Conservation (phyloP, 2,113 vertebrate species). For the Sialia sialis region DNA sequence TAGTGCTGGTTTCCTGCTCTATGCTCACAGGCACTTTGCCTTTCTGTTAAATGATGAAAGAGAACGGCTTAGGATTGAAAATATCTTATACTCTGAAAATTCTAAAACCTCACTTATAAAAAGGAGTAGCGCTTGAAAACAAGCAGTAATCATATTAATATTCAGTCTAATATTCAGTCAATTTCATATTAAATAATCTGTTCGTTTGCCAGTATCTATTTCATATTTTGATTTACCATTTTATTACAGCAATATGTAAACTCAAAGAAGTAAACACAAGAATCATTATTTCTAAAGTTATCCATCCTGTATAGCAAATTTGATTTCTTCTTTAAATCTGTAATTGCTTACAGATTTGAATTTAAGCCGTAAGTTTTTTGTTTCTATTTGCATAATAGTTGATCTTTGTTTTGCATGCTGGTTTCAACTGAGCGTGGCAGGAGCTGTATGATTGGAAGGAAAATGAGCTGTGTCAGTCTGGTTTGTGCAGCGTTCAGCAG, state of each 20-base stretch:
- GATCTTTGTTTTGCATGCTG: fast-evolving
- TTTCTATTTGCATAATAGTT: background rate
- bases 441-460: background rate
- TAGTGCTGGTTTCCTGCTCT: background rate
- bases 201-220: background rate
- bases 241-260: background rate
- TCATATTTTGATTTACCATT: background rate
- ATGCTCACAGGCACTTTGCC: background rate
- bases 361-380: background rate
- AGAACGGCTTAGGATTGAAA: background rate
- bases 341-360: background rate
- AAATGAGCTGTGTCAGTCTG: background rate
- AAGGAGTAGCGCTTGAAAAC: background rate
- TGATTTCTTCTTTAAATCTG: background rate
- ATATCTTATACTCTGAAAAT: background rate
- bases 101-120: background rate
- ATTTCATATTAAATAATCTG: background rate
- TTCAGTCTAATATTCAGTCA: background rate
- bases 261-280: background rate
- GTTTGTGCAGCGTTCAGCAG: background rate
- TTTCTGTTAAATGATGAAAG: background rate
- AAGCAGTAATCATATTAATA: background rate
- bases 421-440: background rate
- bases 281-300: background rate
- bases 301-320: background rate